Base-by-base conservation (phyloP, 35 echinoderm and acorn worm species). In the Nesometra sesokonis region DNA sequence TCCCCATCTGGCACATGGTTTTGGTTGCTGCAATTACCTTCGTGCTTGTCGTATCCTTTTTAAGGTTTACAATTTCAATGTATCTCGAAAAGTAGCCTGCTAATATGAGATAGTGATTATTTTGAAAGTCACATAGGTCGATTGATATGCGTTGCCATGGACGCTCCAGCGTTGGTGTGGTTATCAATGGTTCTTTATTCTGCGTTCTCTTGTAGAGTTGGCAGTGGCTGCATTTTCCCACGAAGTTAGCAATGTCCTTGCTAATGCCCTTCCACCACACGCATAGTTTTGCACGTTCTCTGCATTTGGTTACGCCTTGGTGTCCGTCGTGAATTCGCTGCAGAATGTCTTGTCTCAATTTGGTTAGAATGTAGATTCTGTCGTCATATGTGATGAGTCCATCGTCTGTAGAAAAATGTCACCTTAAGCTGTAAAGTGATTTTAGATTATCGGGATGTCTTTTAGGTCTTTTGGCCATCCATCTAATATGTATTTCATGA, bases 91-190 rank as follows among this genome's bases (percentile, higher is more conserved):
- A 80, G 79, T 80, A 80, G 31, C 32, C 79, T 3, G 35, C 4
- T 33, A 80, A 3, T 34, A 80, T 80, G 11, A 80, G 35, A 27
- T 40, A 97, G 32, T 90, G 32, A 35, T 93, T 88, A n/a, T 36
- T 38, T 4, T 93, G 23, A 0, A 93, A 13, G 4, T 84, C 81
- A 79, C 90, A 97, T 5, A 88, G 43, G 81, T 94, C 93, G 9
- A 37, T 86, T 0, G 79, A 81, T 23, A 91, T 34, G 31, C 89
- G 88, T 39, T 93, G 82, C 91, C 91, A 97, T 31, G 89, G 94
- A 43, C 85, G 87, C 0, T 86, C 85, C 11, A 86, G 91, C 33
- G 91, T 0, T 31, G 76, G 67, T 78, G 90, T 88, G 33, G 37
- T 86, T 29, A 86, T 80, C 15, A 91, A 19, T 4, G 91, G 91